Percentiles rank a stretch among this genome's conserved stretches.
phyloP scores from a whole-genome alignment of 1,140 invertebrate genomes.

The Callitettix versicolor region DNA sequence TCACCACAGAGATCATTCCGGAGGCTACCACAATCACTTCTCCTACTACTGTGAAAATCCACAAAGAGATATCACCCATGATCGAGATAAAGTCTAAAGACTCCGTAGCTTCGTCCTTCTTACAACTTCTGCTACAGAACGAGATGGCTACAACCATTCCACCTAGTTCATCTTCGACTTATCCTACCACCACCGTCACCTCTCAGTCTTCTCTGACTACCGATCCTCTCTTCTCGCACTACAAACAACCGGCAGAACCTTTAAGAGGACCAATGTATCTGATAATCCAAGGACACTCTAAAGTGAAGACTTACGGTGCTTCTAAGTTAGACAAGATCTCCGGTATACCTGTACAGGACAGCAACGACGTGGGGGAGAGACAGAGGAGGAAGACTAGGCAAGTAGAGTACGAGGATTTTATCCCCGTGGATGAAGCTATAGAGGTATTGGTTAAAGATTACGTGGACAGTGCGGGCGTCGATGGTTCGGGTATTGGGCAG shows the following conservation, averaged over 20 bases:
- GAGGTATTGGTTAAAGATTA: slow-evolving; percentile 4
- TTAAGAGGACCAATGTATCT: slow-evolving; percentile 56
- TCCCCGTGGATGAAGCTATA: slow-evolving; percentile 12
- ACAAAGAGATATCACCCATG: slow-evolving; percentile 4
- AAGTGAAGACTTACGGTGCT: slow-evolving; percentile 68
- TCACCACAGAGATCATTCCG: background rate
- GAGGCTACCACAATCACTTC: background rate
- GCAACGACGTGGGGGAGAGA: slow-evolving; percentile 19
- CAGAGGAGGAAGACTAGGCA: slow-evolving; percentile 11
- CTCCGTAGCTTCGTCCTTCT: background rate
- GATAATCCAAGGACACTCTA: slow-evolving; percentile 72
- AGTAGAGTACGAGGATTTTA: slow-evolving; percentile 12
- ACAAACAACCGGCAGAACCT: slow-evolving; percentile 50
- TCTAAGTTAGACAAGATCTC: slow-evolving; percentile 33
- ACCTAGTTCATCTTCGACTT: background rate
- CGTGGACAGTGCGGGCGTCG: background rate
- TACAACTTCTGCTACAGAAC: slow-evolving; percentile 4
- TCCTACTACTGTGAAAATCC: background rate
- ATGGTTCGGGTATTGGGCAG: background rate
- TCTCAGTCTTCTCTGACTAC: slow-evolving; percentile 29
- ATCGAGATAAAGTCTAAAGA: background rate
- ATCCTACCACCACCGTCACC: background rate
- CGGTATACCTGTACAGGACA: slow-evolving; percentile 14
- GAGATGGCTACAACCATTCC: background rate
- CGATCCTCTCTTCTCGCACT: slow-evolving; percentile 46